Evolutionary conservation across 2,888 invertebrate species (phyloP).

Genomic region (Trachelus iudaicus): DNA sequence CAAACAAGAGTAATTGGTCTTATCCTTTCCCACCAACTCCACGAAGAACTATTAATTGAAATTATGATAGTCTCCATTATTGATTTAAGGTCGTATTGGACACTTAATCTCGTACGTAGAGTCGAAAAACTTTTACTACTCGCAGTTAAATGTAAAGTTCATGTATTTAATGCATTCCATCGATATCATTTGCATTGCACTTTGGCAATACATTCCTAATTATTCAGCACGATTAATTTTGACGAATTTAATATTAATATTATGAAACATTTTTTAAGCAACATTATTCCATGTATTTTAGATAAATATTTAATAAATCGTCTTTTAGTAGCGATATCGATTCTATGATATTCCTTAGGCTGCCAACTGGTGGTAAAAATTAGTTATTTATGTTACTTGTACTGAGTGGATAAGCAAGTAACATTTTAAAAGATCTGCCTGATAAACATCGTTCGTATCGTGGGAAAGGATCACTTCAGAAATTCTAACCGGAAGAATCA

Average conservation of each 20-base stretch:
- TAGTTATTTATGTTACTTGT: background rate
- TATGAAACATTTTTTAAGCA: background rate
- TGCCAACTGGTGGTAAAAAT: background rate
- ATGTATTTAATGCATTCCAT: background rate
- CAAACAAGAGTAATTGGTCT: slow-evolving; percentile 55
- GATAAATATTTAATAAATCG: background rate
- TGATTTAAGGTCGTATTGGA: background rate
- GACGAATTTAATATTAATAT: background rate
- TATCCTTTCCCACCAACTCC: slow-evolving; percentile 59
- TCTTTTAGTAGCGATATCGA: background rate
- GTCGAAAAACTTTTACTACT: background rate
- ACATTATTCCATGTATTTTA: background rate
- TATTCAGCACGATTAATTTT: background rate
- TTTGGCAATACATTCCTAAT: background rate
- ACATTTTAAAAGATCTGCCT: background rate
- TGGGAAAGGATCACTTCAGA: too few species aligned
- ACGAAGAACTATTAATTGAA: slow-evolving; percentile 41
- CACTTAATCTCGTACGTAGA: background rate
- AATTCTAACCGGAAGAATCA: background rate
- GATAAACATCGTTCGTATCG: too few species aligned
- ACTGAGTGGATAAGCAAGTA: background rate
- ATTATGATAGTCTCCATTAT: background rate
- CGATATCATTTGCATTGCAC: background rate
- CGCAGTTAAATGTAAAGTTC: background rate
- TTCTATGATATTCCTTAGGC: background rate